phyloP scores from a whole-genome alignment of 64 coral and sea anemone species.

The Porites australiensis region DNA sequence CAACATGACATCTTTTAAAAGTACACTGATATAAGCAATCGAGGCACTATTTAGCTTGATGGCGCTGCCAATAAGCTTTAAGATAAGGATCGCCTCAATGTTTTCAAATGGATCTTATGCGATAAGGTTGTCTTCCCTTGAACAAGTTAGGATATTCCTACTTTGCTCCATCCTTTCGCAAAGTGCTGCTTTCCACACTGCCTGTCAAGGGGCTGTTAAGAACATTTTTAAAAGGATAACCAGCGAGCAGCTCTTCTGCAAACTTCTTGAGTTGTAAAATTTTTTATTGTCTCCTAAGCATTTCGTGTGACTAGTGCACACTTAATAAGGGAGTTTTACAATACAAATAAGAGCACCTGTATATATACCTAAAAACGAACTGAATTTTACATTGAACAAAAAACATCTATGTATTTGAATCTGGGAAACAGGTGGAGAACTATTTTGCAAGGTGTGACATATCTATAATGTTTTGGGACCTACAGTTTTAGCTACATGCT shows the following conservation, averaged over 20 bases:
- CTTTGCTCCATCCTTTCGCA: slow-evolving; percentile 66
- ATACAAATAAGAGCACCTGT: slow-evolving; percentile 11
- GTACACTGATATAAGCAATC: slow-evolving; percentile 51
- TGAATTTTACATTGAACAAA: slow-evolving; percentile 4
- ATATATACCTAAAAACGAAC: slow-evolving; percentile 46
- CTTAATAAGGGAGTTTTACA: no score
- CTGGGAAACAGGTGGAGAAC: no score
- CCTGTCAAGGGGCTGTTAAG: slow-evolving; percentile 38
- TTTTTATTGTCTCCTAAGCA: no score
- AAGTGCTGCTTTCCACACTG: slow-evolving; percentile 46
- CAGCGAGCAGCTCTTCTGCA: background rate
- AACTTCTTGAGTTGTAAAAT: no score
- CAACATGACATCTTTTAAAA: slow-evolving; percentile 49
- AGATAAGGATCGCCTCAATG: slow-evolving; percentile 62
- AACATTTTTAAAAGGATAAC: slow-evolving; percentile 13
- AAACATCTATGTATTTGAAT: background rate
- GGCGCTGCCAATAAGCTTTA: slow-evolving; percentile 41
- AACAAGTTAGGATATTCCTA: slow-evolving; percentile 26
- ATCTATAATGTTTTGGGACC: background rate
- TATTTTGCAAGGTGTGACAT: no score
- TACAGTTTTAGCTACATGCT: no score
- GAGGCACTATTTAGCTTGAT: slow-evolving; percentile 27
- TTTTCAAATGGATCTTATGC: slow-evolving; percentile 58
- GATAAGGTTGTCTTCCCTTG: slow-evolving; percentile 43
- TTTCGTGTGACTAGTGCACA: no score